These are phyloP conservation scores for Yponomeuta evonymella DNA, from an alignment of 2,888 invertebrate species.

Conservation along the genomic window DNA sequence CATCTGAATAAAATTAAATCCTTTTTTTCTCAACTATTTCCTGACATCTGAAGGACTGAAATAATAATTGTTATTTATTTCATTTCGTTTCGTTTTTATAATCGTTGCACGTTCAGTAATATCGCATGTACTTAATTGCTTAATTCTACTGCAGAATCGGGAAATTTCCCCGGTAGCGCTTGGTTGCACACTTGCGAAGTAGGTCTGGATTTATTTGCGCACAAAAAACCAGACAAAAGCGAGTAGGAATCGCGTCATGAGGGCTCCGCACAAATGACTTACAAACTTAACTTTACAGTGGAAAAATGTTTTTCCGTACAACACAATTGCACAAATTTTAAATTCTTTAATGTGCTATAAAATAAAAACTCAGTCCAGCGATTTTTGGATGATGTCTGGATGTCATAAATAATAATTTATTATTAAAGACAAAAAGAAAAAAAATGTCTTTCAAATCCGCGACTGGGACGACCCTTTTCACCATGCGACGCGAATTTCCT, in stretches of 20 bases:
- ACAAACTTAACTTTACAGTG: neutral
- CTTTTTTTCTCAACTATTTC: too few species aligned
- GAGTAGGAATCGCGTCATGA: neutral
- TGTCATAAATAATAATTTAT: too few species aligned
- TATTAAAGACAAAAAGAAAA: too few species aligned
- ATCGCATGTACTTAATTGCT: constrained; percentile 60
- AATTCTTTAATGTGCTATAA: too few species aligned
- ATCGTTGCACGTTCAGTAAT: constrained; percentile 35
- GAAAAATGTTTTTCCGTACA: too few species aligned
- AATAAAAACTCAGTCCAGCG: too few species aligned
- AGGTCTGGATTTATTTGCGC: neutral
- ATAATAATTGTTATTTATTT: neutral
- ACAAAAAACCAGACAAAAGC: neutral
- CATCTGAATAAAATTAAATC: too few species aligned
- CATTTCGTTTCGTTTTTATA: constrained; percentile 1
- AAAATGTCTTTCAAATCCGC: too few species aligned
- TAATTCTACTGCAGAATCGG: constrained; percentile 51
- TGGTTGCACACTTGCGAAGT: neutral
- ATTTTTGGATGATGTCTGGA: too few species aligned
- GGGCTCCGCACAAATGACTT: neutral
- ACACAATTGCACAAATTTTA: too few species aligned
- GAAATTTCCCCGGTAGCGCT: constrained; percentile 39
- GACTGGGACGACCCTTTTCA: too few species aligned
- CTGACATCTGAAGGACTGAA: neutral
- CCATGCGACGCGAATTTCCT: too few species aligned